Evolutionary conservation across 2,797 vertebrate genomes (phyloP).

Genomic region (Antrozous pallidus): DNA sequence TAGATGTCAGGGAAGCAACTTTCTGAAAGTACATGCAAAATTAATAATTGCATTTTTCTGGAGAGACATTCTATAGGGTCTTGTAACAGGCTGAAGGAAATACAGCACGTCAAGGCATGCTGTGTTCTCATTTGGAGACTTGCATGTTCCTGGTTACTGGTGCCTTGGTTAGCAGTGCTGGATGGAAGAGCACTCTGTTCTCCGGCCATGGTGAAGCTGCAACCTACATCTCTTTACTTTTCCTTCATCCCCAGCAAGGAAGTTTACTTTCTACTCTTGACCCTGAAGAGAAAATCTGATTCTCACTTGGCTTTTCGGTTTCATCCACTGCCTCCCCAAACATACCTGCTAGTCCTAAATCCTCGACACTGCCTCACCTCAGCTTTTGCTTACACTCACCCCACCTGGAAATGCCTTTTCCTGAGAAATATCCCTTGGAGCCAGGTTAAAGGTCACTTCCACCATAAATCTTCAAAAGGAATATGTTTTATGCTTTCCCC

Average conservation of each 20-base stretch:
- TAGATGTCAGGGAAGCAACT: neutral
- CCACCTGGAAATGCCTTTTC: neutral
- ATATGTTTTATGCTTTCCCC: neutral
- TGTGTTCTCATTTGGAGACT: neutral
- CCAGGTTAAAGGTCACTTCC: neutral
- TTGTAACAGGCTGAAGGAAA: neutral
- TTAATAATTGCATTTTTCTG: neutral
- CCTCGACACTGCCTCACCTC: neutral
- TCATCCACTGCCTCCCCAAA: neutral
- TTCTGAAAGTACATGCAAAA: neutral
- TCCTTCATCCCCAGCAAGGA: neutral
- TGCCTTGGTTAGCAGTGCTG: too few species aligned
- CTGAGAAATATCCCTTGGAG: neutral
- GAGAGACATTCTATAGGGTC: neutral
- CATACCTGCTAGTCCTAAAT: neutral
- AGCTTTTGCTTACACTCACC: neutral
- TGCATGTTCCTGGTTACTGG: neutral
- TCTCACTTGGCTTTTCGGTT: neutral
- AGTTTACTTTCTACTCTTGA: neutral
- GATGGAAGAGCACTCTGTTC: neutral
- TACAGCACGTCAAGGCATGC: accelerated
- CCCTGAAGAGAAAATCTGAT: neutral
- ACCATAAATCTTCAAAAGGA: neutral
- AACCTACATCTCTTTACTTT: neutral
- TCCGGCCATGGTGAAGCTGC: neutral